Evolutionary conservation across 1,140 invertebrate species (phyloP).

Genomic region (Calosoma granatense): DNA sequence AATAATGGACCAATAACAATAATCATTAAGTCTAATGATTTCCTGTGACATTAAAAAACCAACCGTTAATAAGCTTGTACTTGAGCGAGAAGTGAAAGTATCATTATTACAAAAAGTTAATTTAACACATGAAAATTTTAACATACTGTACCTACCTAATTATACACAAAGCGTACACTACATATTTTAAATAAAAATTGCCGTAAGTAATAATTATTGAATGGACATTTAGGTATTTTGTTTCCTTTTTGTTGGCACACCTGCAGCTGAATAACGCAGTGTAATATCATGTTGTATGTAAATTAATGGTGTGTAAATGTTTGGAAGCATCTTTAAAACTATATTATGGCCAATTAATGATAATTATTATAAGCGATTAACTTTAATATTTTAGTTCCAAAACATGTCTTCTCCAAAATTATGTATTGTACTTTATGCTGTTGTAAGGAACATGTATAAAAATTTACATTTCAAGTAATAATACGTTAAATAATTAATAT

Average conservation of each 20-base stretch:
- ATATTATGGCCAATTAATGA: too few species aligned
- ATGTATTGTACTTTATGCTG: too few species aligned
- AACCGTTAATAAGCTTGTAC: background rate
- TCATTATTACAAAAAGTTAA: background rate
- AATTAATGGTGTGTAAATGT: background rate
- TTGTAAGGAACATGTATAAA: too few species aligned
- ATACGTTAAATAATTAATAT: too few species aligned
- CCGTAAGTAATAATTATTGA: background rate
- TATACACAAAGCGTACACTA: background rate
- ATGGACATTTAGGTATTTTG: too few species aligned
- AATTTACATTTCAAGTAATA: too few species aligned
- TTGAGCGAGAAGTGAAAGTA: background rate
- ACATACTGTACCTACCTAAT: background rate
- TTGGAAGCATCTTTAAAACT: too few species aligned
- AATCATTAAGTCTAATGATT: constrained; percentile 1
- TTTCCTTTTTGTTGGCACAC: background rate
- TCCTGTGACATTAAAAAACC: background rate
- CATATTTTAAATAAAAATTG: background rate
- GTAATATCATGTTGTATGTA: background rate
- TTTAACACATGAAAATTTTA: constrained; percentile 4
- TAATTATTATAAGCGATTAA: too few species aligned
- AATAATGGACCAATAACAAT: constrained; percentile 4
- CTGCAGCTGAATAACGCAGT: background rate
- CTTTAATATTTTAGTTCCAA: too few species aligned
- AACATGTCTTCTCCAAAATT: too few species aligned